Conservation (phyloP, 2,888 invertebrate species). For the Aporophyla lueneburgensis region DNA sequence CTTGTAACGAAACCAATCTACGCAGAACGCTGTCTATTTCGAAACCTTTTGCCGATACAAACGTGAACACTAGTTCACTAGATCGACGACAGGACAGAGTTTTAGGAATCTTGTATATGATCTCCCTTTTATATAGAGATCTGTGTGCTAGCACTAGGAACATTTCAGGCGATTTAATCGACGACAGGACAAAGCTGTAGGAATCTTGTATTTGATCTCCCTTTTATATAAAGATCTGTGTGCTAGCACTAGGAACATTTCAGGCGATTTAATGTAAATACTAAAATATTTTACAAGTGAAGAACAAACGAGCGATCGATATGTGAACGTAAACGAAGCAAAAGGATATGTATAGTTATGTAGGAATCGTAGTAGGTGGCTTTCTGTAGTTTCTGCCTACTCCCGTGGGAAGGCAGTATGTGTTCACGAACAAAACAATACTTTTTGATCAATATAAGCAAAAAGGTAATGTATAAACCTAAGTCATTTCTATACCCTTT, state of each 20-base stretch:
- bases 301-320: not conserved
- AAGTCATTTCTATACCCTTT: constrained; percentile 3
- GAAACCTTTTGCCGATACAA: constrained; percentile 15
- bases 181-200: no score
- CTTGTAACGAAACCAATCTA: constrained; percentile 42
- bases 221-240: no score
- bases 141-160: not conserved
- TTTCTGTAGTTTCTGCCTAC: not conserved
- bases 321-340: not conserved
- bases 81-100: not conserved
- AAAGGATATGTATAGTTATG: not conserved
- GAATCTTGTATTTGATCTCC: not conserved
- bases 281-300: not conserved
- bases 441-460: not conserved
- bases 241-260: not conserved
- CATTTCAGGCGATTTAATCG: not conserved
- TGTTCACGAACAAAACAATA: not conserved
- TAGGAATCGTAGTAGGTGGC: not conserved
- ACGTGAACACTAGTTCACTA: not conserved
- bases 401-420: no score
- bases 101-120: not conserved
- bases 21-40: not conserved
- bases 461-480: not conserved
- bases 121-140: no score
- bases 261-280: not conserved